Conservation (phyloP, 2,113 vertebrate species). For the Setophaga coronata region DNA sequence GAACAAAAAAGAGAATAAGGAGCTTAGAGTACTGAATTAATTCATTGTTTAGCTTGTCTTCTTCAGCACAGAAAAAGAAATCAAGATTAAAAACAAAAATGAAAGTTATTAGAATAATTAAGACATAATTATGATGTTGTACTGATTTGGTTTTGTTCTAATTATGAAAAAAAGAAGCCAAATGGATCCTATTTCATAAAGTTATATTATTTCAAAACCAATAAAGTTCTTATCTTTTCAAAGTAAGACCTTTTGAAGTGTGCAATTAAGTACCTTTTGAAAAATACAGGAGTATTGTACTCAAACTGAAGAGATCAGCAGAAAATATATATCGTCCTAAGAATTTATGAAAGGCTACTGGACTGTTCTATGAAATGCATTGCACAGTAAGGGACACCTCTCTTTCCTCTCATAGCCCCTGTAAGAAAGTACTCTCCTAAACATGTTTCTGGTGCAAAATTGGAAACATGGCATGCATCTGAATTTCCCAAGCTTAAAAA, state of each 20-base stretch:
- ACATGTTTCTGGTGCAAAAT: neutral
- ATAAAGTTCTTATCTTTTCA: neutral
- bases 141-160: constrained; percentile 56
- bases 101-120: constrained; percentile 72
- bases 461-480: neutral
- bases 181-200: constrained; percentile 28
- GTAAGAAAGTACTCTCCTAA: neutral
- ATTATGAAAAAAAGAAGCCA: constrained; percentile 17
- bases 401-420: neutral
- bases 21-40: constrained; percentile 71
- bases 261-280: neutral
- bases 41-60: constrained; percentile 64
- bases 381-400: neutral
- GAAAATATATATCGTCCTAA: neutral
- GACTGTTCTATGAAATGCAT: neutral
- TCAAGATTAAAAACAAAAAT: constrained; percentile 64
- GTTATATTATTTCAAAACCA: constrained; percentile 3
- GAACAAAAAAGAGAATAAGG: constrained; percentile 47
- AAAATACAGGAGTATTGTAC: neutral
- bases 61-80: constrained; percentile 58
- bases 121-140: constrained; percentile 40
- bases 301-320: neutral
- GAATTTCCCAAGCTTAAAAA: neutral
- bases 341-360: neutral
- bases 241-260: constrained; percentile 12